phyloP scores from a whole-genome alignment of 2,888 invertebrate species.

The Adelphocoris suturalis region DNA sequence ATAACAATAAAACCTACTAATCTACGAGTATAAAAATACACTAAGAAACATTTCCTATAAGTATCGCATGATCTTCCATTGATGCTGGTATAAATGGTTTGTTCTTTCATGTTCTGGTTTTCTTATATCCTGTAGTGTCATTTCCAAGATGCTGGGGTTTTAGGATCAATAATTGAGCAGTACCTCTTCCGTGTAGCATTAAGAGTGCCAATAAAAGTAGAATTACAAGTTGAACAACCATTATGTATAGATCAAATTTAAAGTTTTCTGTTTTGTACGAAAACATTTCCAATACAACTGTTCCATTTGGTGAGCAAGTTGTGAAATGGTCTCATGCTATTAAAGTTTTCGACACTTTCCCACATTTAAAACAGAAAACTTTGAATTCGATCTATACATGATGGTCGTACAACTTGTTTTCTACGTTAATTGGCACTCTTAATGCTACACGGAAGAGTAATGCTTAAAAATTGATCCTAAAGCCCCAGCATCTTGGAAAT shows the following conservation, averaged over 20 bases:
- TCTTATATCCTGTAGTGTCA: neutral
- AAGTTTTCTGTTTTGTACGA: too few species aligned
- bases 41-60: too few species aligned
- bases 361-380: too few species aligned
- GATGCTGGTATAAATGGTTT: too few species aligned
- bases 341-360: too few species aligned
- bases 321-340: too few species aligned
- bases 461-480: conserved; percentile 25
- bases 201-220: neutral
- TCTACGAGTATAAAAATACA: too few species aligned
- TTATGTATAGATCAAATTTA: conserved; percentile 13
- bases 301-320: too few species aligned
- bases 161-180: conserved; percentile 18
- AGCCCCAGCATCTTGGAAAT: neutral
- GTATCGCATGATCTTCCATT: too few species aligned
- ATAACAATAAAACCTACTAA: too few species aligned
- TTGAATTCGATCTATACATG: conserved; percentile 35
- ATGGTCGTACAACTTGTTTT: neutral
- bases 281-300: too few species aligned
- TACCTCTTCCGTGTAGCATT: conserved; percentile 27
- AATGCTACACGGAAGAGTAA: conserved; percentile 18
- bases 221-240: neutral
- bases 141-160: neutral
- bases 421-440: neutral
- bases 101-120: too few species aligned